phyloP scores from a whole-genome alignment of 2,113 vertebrate genomes.

The Centropristis striata region DNA sequence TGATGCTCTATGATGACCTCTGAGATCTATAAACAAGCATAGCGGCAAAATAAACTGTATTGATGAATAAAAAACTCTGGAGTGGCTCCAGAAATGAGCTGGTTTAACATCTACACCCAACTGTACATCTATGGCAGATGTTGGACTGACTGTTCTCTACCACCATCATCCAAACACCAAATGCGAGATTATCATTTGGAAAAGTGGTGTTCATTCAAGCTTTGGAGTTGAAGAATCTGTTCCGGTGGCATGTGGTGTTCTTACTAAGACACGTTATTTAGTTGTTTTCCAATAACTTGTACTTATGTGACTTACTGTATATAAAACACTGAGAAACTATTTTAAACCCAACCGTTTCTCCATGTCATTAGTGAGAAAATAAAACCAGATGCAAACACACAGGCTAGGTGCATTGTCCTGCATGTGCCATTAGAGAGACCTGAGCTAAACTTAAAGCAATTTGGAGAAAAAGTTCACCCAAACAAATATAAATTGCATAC shows the following conservation, averaged over 20 bases:
- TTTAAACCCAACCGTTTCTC: background rate
- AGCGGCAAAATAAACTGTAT: constrained; percentile 9
- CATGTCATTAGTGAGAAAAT: background rate
- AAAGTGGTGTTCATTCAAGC: background rate
- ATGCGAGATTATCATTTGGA: background rate
- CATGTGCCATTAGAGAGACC: background rate
- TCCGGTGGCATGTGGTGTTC: background rate
- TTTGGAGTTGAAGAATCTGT: background rate
- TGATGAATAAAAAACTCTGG: constrained; percentile 4
- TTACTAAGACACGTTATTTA: too few species aligned
- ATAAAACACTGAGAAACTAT: background rate
- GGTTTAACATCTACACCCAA: too few species aligned
- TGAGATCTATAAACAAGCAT: constrained; percentile 16
- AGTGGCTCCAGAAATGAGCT: background rate
- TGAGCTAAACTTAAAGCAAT: background rate
- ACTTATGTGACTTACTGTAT: background rate
- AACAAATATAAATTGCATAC: too few species aligned
- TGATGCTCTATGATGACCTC: constrained; percentile 16
- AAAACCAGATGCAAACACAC: background rate
- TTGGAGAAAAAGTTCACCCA: background rate
- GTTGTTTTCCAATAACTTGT: background rate
- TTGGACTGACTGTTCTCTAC: background rate
- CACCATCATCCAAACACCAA: background rate
- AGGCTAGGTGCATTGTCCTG: background rate
- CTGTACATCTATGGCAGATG: background rate